A percentile compares a stretch with the other conserved stretches of the same genome.
phyloP scores from a whole-genome alignment of 53 echinoderm and acorn worm species.

The Antedon mediterranea region DNA sequence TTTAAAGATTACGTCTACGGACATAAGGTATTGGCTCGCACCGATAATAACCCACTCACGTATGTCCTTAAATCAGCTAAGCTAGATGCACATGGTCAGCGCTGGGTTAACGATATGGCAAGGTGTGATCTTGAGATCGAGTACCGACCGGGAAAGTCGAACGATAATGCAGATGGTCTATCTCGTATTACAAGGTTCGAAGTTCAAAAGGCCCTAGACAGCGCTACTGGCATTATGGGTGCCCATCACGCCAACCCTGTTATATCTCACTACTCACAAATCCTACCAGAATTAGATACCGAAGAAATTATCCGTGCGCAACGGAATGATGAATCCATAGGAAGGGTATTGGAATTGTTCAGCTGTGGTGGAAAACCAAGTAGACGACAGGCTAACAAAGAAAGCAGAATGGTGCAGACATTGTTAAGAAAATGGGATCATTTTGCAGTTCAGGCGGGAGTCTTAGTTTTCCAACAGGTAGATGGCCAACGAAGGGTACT shows the following conservation, averaged over 20 bases:
- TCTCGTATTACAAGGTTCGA: conserved; percentile 14
- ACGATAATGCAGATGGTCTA: conserved; percentile 22
- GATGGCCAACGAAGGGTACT: background rate
- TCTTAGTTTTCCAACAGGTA: too few species aligned
- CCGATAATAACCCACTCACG: too few species aligned
- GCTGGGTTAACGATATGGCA: conserved; percentile 30
- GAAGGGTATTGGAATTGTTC: conserved; percentile 1
- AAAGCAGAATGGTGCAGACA: background rate
- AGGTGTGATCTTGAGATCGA: conserved; percentile 19
- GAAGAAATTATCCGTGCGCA: background rate
- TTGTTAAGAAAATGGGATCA: too few species aligned
- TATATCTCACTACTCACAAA: too few species aligned
- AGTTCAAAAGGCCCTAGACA: too few species aligned
- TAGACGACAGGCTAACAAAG: background rate
- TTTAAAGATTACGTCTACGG: too few species aligned
- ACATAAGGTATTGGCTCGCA: too few species aligned
- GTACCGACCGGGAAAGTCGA: conserved; percentile 7
- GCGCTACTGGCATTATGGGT: too few species aligned
- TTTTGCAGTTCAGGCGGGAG: too few species aligned
- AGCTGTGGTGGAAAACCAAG: background rate
- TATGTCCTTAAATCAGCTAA: too few species aligned
- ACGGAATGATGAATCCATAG: background rate
- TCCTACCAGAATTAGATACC: too few species aligned
- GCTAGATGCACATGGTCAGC: conserved; percentile 25
- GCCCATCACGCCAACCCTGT: too few species aligned